Base-by-base conservation (phyloP, 2,113 vertebrate species). In the Sebastes fasciatus region DNA sequence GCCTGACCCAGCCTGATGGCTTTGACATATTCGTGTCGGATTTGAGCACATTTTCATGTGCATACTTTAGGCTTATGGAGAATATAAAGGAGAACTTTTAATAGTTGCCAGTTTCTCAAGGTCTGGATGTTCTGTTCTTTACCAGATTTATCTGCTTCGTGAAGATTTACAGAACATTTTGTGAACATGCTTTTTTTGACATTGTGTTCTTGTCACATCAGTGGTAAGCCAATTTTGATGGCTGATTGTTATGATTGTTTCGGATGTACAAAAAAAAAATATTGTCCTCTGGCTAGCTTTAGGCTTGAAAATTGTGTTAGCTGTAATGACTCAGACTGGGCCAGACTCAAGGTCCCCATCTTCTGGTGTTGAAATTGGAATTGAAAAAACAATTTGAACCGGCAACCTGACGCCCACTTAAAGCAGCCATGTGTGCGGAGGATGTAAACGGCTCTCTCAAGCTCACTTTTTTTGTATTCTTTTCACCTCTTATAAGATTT, bases 151-250 rank as follows among this genome's bases (percentile, higher is more conserved):
- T 58, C 17, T 66, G 40, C 3, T 67, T 19, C 21, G 63, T 54
- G 62, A 43, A 17, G 62, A 67, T 52, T 60, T 68, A 1, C 23
- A 48, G 64, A 45, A 49, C 58, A 71, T 52, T 67, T 78, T 40
- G n/a, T 23, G 6, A 62, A 5, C 11, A 16, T 68, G 13, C 8
- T 17, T 14, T 51, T 14, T 55, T 13, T 65, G 40, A 52, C 60
- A 40, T 19, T 40, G 13, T 34, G 34, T 68, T 73, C 14, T 8
- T 55, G 43, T 66, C 54, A 55, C 34, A 51, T 74, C 19, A 13
- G 62, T 51, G 45, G 68, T 19, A 13, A 26, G 55, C 12, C 11
- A 45, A 1, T 54, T 63, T 21, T 69, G 64, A 63, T 40, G 48
- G 26, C 3, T 61, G n/a, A 68, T 75, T 67, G 16, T 63, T 52